Evolutionary conservation across 1,140 invertebrate species (phyloP).

Genomic region (Latrodectus geometricus): DNA sequence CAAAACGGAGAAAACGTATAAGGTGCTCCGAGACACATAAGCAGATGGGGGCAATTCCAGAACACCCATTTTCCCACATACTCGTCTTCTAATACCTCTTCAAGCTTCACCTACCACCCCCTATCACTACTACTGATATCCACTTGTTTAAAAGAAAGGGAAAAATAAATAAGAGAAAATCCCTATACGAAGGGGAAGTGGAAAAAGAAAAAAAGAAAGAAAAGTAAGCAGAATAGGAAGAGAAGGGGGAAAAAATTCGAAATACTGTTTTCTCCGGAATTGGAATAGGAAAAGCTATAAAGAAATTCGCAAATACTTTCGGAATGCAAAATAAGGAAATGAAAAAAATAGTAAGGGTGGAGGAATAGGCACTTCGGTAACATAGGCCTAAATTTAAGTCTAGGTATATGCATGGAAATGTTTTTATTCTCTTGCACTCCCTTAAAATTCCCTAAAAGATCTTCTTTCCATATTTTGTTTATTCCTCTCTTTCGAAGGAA

Average conservation of each 20-base stretch:
- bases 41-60: background rate
- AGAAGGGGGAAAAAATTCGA: background rate
- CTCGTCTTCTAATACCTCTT: background rate
- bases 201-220: background rate
- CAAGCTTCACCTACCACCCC: background rate
- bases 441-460: too few species aligned
- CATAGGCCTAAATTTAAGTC: background rate
- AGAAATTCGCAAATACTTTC: too few species aligned
- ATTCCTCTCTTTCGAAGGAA: too few species aligned
- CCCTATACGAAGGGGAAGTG: background rate
- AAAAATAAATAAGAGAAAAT: background rate
- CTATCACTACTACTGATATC: background rate
- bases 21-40: background rate
- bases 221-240: too few species aligned
- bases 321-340: background rate
- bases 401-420: too few species aligned
- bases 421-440: too few species aligned
- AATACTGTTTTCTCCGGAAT: background rate
- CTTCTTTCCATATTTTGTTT: too few species aligned
- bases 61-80: background rate
- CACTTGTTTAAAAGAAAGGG: background rate
- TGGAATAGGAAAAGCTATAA: too few species aligned
- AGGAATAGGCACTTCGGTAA: background rate
- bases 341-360: background rate
- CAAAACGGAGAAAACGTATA: background rate